A percentile compares a stretch with the other conserved stretches of the same genome.
Evolutionary conservation across 2,797 vertebrate species (phyloP).

Genomic region (Alcedo quadribrachys): DNA sequence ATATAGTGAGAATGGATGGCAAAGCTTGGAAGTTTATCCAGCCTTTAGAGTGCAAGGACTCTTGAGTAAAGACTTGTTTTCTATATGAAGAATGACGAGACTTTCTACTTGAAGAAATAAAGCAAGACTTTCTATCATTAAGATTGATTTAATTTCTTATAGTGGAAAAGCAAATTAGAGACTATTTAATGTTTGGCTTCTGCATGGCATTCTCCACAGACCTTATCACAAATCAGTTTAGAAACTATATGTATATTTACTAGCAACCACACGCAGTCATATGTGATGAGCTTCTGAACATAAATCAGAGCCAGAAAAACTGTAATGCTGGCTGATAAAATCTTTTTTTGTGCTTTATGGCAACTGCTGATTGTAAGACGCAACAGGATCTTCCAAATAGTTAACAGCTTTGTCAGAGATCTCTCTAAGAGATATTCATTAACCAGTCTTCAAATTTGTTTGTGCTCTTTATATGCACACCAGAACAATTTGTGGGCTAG

Average conservation of each 20-base stretch:
- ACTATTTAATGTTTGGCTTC: not conserved
- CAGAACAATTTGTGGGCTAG: not conserved
- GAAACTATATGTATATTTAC: not conserved
- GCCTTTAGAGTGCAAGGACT: not conserved
- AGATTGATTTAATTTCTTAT: not conserved
- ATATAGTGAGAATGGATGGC: not conserved
- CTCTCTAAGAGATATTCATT: not conserved
- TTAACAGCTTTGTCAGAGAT: not conserved
- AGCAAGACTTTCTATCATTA: not conserved
- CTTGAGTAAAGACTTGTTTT: not conserved
- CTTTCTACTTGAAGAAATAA: not conserved
- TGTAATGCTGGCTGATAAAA: not conserved
- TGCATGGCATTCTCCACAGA: not conserved
- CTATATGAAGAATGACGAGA: not conserved
- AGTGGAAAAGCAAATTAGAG: not conserved
- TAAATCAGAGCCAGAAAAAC: not conserved
- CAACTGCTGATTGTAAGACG: not conserved
- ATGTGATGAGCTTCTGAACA: not conserved
- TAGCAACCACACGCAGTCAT: not conserved
- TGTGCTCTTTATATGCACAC: not conserved
- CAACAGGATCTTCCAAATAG: not conserved
- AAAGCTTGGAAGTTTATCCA: not conserved
- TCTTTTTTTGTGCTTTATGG: not conserved
- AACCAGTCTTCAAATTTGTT: not conserved
- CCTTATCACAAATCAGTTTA: not conserved